Conservation (phyloP, 2,888 invertebrate genomes). For the Stenichneumon culpator region DNA sequence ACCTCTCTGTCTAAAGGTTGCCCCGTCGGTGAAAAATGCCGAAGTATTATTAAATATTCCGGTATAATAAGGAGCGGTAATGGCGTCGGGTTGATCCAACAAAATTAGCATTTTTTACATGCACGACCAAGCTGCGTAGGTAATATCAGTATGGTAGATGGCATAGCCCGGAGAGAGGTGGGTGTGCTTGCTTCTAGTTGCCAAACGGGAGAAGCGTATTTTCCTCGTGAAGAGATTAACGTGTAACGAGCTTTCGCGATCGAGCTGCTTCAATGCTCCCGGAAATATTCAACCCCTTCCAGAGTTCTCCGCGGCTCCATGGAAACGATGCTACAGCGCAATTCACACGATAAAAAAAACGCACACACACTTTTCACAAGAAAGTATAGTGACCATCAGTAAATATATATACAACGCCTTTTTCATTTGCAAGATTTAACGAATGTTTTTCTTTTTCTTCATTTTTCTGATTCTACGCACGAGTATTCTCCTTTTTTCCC, state of each 20-base stretch:
- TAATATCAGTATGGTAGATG: constrained; percentile 73
- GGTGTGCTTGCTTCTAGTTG: constrained; percentile 35
- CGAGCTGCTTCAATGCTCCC: constrained; percentile 69
- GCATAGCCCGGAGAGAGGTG: constrained; percentile 46
- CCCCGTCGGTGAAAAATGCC: constrained; percentile 47
- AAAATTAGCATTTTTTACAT: constrained; percentile 81
- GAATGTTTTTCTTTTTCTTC: not conserved
- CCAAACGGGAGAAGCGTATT: constrained; percentile 69
- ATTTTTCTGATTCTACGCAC: constrained; percentile 1
- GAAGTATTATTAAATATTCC: constrained; percentile 68
- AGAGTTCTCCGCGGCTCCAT: constrained; percentile 9
- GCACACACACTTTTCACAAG: constrained; percentile 2
- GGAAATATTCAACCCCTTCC: constrained; percentile 48
- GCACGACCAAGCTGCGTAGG: constrained; percentile 74
- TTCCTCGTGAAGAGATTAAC: constrained; percentile 75
- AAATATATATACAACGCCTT: not conserved
- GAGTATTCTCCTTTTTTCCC: constrained; percentile 11
- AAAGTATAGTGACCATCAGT: not conserved
- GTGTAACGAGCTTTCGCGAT: constrained; percentile 75
- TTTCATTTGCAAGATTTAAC: constrained; percentile 5
- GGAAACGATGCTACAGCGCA: not conserved
- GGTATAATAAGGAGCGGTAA: constrained; percentile 66
- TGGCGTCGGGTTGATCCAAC: constrained; percentile 70
- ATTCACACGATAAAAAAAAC: not conserved
- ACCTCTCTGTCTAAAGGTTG: not conserved